Percentiles rank a stretch among this genome's conserved stretches.
phyloP scores from a whole-genome alignment of 1,140 invertebrate genomes.

The Eumaeus atala region DNA sequence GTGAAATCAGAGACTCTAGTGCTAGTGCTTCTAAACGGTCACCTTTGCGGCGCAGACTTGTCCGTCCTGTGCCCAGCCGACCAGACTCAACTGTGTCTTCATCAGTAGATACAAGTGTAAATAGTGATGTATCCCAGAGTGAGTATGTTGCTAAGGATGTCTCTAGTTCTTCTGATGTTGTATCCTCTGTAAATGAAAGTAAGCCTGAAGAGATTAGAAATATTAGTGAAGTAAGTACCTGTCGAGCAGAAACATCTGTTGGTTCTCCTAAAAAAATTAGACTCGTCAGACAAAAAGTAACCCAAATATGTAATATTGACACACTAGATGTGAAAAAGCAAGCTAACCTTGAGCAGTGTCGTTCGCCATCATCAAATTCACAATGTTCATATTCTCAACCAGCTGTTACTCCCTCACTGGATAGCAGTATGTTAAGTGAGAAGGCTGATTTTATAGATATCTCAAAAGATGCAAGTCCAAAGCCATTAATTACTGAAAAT shows the following conservation, averaged over 20 bases:
- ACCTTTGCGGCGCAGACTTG: slow-evolving; percentile 45
- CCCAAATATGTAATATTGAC: slow-evolving; percentile 32
- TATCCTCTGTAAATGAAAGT: slow-evolving; percentile 48
- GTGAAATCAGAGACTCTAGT: slow-evolving; percentile 39
- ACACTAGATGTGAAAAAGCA: slow-evolving; percentile 25
- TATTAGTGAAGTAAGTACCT: slow-evolving; percentile 64
- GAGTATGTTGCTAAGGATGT: slow-evolving; percentile 61
- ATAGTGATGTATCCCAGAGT: slow-evolving; percentile 39
- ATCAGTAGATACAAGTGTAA: slow-evolving; percentile 50
- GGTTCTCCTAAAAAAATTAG: slow-evolving; percentile 66
- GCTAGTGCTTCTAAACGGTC: slow-evolving; percentile 41
- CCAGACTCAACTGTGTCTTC: slow-evolving; percentile 66
- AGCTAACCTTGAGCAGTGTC: slow-evolving; percentile 39
- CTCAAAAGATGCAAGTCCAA: slow-evolving; percentile 4
- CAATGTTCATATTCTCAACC: slow-evolving; percentile 12
- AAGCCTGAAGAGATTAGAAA: slow-evolving; percentile 61
- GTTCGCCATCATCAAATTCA: slow-evolving; percentile 50
- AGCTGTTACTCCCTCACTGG: slow-evolving; percentile 1
- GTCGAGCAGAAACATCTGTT: slow-evolving; percentile 64
- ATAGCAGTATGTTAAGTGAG: slow-evolving; percentile 1
- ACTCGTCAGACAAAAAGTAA: slow-evolving; percentile 60
- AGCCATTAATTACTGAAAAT: background rate
- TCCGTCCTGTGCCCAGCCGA: slow-evolving; percentile 49
- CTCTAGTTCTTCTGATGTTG: slow-evolving; percentile 65
- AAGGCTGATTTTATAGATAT: background rate